Base-by-base conservation (phyloP, 2,888 invertebrate genomes). In the Patella ulyssiponensis region DNA sequence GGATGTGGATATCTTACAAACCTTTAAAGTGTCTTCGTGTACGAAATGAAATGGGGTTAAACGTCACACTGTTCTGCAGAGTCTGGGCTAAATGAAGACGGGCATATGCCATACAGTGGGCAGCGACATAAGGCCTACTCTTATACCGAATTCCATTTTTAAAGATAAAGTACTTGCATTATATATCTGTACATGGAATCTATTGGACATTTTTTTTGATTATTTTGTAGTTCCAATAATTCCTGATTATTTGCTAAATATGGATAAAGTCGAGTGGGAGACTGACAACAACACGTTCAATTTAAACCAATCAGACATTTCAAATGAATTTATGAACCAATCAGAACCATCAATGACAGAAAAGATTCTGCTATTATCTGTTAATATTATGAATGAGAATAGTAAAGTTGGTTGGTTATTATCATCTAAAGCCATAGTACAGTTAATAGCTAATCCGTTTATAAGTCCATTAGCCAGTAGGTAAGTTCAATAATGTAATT, bases 391-490 rank as follows among this genome's bases (percentile, higher is more conserved):
- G 69, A 86, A 79, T 69, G 91, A 91, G 79, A 91, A 91, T 80
- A 87, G 85, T n/a, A 82, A 87, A 79, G 88, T 92, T 11, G 92
- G 92, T 0, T 88, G 91, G 85, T 84, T 93, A 64, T 88, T 93
- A 75, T 95, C 96, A 56, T 95, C 95, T 75, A 96, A 96, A 92
- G 96, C 96, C 33, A 92, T 96, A 80, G 94, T 96, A 5, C 96
- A 96, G 91, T 93, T 96, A 76, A 92, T 95, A 78, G 93, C 94
- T 86, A 96, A 96, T 90, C 96, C 96, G 2, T 92, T 95, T 69
- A 94, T 96, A 69, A 96, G 96, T 53, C 94, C 94, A 81, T 90
- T 95, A 72, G 95, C 95, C 3, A 93, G 89, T 84, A 90, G 91
- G 92, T 91, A 83, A 75, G 81, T 77, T n/a, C 27, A 9, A 44